phyloP scores from a whole-genome alignment of 2,113 vertebrate species.

The Neofelis nebulosa region DNA sequence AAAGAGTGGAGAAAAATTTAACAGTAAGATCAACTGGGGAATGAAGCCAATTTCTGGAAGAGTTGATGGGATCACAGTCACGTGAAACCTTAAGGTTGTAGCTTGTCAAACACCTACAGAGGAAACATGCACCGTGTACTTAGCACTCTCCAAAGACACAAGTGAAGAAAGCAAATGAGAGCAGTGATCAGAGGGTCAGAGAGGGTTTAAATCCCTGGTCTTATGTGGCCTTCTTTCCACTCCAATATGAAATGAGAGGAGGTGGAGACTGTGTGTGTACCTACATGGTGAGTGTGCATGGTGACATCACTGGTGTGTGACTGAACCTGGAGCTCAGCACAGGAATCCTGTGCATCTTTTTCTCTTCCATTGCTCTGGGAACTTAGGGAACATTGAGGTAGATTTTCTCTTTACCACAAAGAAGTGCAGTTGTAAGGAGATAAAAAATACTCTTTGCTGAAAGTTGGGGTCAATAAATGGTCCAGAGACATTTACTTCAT shows the following conservation, averaged over 20 bases:
- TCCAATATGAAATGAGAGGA: background rate
- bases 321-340: background rate
- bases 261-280: too few species aligned
- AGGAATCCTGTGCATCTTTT: background rate
- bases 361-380: background rate
- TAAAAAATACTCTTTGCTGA: background rate
- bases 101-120: background rate
- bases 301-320: rapidly evolving
- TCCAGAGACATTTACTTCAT: background rate
- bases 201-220: background rate
- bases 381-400: background rate
- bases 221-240: background rate
- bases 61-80: constrained; percentile 43
- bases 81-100: background rate
- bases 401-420: background rate
- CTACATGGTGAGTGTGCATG: background rate
- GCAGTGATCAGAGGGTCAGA: background rate
- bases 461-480: background rate
- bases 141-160: background rate
- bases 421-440: constrained; percentile 21
- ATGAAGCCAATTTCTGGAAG: constrained; percentile 63
- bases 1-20: constrained; percentile 53
- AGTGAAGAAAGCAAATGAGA: background rate
- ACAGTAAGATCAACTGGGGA: constrained; percentile 46
- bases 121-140: background rate